Base-by-base conservation (phyloP, 1,140 invertebrate genomes). In the Zaprionus camerounensis region DNA sequence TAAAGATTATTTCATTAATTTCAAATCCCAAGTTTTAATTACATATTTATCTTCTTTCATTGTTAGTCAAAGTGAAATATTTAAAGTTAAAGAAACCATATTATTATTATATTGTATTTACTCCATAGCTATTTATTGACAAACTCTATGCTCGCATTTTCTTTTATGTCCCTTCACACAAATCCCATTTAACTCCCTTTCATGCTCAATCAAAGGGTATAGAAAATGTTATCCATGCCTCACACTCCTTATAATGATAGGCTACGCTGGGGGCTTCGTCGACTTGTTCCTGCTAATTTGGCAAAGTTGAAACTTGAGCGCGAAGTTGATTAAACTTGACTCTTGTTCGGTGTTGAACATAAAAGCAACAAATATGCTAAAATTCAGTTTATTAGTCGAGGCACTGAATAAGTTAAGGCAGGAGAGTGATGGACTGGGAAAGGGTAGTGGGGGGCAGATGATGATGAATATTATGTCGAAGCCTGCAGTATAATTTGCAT, bases 401-500 rank as follows among this genome's bases (percentile, higher is more conserved):
- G 15, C 46, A 22, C 28, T 36, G 46, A 53, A 31, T 49, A 31
- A 17, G 20, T 3, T n/a, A 53, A 44, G 46, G 13, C 44, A 22
- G 2, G 22, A 6, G 2, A 1, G 0, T 7, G 2, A 28, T 12
- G 26, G 15, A 17, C n/a, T 12, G 22, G 15, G 7, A 62, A 15
- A 46, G 12, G 12, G 57, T n/a, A 9, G 28, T 28, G 9, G 31
- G 31, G 9, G 28, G 28, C 28, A 24, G 36, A 0, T 12, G 15
- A 6, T 44, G 24, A 46, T 22, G n/a, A 44, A 62, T 44, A 13
- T 51, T 31, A 64, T 31, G 62, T 46, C 46, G 17, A 63, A n/a
- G 51, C 36, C 15, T 36, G 20, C 56, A 59, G 20, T 59, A 57
- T 22, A 74, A 74, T 70, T 74, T 74, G 71, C 58, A 74, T 74